Evolutionary conservation across 1,140 invertebrate genomes (phyloP).

Genomic region (Trachymyrmex septentrionalis): DNA sequence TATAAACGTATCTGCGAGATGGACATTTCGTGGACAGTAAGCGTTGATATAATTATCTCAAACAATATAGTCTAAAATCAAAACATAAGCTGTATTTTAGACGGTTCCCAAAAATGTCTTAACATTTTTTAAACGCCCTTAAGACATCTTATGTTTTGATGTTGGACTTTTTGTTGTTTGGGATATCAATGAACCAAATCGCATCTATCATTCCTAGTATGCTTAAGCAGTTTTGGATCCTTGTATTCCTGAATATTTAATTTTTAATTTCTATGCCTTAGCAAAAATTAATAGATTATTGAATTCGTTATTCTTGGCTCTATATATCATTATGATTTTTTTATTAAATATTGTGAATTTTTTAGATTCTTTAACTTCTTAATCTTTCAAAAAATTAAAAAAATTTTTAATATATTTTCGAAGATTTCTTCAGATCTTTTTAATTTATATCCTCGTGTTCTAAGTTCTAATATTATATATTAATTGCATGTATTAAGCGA

Average conservation of each 20-base stretch:
- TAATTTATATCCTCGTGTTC: background rate
- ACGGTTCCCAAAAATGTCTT: too few relatives aligned
- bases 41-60: too few relatives aligned
- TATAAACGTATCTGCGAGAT: background rate
- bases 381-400: background rate
- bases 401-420: background rate
- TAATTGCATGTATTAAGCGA: background rate
- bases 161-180: too few relatives aligned
- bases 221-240: background rate
- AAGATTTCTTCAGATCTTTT: too few relatives aligned
- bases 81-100: too few relatives aligned
- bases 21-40: background rate
- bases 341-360: background rate
- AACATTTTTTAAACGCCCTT: too few relatives aligned
- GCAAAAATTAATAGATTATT: background rate
- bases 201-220: background rate
- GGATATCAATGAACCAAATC: background rate
- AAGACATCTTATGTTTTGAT: too few relatives aligned
- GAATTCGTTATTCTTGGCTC: background rate
- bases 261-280: background rate
- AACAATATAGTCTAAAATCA: too few relatives aligned
- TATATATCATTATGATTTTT: background rate
- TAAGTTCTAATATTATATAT: background rate
- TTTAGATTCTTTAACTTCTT: background rate
- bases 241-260: background rate